phyloP scores from a whole-genome alignment of 2,797 vertebrate genomes.

The Pteronotus mesoamericanus region DNA sequence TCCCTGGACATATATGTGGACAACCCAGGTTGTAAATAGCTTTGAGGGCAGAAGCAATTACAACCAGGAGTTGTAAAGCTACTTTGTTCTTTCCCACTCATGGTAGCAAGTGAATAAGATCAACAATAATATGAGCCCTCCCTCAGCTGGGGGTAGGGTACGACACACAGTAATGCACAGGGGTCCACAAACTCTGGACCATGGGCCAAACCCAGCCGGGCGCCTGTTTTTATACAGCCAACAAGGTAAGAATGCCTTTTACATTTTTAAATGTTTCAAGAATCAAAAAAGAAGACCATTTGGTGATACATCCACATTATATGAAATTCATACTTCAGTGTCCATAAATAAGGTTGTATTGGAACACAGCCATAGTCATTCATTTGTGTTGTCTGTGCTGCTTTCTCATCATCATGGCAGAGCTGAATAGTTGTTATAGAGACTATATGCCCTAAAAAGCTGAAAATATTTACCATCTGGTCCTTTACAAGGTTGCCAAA shows the following conservation, averaged over 20 bases:
- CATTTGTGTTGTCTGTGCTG: not conserved
- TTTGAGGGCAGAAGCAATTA: not conserved
- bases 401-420: not conserved
- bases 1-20: not conserved
- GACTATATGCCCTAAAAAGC: not conserved
- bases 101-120: not conserved
- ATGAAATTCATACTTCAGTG: not conserved
- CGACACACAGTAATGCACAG: not conserved
- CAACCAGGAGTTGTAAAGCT: not conserved
- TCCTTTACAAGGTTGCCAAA: not conserved
- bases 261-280: not conserved
- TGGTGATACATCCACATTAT: not conserved
- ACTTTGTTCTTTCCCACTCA: not conserved
- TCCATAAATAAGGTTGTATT: not conserved
- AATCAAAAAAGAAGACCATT: not conserved
- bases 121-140: not conserved
- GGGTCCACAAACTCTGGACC: not conserved
- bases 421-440: not conserved
- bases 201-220: not conserved
- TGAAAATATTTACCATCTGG: not conserved
- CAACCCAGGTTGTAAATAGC: not conserved
- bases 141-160: rapidly evolving
- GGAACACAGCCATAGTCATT: not conserved
- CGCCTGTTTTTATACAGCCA: not conserved
- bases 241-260: not conserved